Evolutionary conservation across 2,113 vertebrate species (phyloP), one percentile per base, ranked within the genome.

Genomic region (Panthera uncia): DNA sequence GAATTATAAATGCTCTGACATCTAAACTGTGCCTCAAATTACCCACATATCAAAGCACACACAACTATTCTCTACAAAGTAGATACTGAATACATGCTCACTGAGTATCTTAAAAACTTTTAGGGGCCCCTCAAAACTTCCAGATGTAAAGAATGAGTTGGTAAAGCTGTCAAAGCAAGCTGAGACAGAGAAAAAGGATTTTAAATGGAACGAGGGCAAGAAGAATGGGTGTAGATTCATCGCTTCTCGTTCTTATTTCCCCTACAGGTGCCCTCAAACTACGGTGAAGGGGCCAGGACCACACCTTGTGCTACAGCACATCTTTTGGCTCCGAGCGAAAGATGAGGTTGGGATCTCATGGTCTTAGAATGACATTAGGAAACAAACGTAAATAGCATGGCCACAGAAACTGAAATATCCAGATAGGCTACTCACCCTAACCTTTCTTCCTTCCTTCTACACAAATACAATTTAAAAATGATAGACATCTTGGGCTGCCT

Each of bases 381-480:
- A 94, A 65, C 63, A 95, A 48, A 66, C 71, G 29, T 29, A 82
- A 71, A 86, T 27, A 92, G 78, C 4, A 36, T 0, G 18, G 45
- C 27, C 84, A 61, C 45, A 65, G 89, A 78, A 94, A 63, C 21
- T 15, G 73, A 83, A 90, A 73, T 81, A 94, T 29, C 33, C 41
- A 48, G 14, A n/a, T 41, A 88, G 27, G 3, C 83, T 84, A 78
- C 81, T 94, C 33, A 85, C 9, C 16, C 25, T 66, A 78, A 33
- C 2, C 27, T 7, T 76, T 78, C 57, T 83, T 92, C 87, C 57
- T 94, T 69, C 29, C 33, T 76, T 80, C 68, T 66, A 91, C 2
- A 71, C n/a, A 96, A 96, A 89, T 87, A 90, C 15, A 90, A 74
- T 57, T 87, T 38, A 68, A 97, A 95, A 95, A 29, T 61, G 36